Conservation (phyloP, 2,888 invertebrate genomes). For the Sericinus montela region DNA sequence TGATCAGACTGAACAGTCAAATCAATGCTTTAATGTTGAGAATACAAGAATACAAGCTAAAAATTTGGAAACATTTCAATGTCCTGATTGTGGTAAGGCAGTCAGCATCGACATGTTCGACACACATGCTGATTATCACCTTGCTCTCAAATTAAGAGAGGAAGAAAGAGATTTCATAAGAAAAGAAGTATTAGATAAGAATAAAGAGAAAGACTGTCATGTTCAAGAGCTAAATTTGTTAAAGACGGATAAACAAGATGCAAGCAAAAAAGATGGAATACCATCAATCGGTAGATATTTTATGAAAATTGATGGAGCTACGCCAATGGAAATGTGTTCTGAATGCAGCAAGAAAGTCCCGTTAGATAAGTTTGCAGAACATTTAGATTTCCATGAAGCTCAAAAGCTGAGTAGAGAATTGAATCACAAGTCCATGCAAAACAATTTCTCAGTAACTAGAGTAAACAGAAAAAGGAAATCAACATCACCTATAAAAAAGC, state of each 20-base stretch:
- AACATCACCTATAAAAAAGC: constrained; percentile 51
- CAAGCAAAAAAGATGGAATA: constrained; percentile 38
- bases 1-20: constrained; percentile 4
- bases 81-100: constrained; percentile 82
- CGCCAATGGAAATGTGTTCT: constrained; percentile 76
- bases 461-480: constrained; percentile 60
- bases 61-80: constrained; percentile 50
- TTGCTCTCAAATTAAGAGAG: constrained; percentile 82
- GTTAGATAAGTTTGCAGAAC: constrained; percentile 82
- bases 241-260: constrained; percentile 17
- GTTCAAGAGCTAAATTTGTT: neutral
- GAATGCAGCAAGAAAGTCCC: constrained; percentile 84
- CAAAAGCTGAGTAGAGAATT: constrained; percentile 84
- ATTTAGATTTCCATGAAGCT: constrained; percentile 92
- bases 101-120: constrained; percentile 78
- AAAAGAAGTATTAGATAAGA: constrained; percentile 30
- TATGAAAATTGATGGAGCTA: constrained; percentile 55
- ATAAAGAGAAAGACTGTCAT: constrained; percentile 18
- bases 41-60: constrained; percentile 16
- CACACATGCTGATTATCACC: constrained; percentile 87
- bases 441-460: constrained; percentile 24
- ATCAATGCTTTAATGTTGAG: neutral
- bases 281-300: constrained; percentile 63
- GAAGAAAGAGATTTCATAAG: constrained; percentile 65
- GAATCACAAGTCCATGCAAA: constrained; percentile 60